phyloP scores from a whole-genome alignment of 64 coral and sea anemone genomes.

The Anthopleura sola region DNA sequence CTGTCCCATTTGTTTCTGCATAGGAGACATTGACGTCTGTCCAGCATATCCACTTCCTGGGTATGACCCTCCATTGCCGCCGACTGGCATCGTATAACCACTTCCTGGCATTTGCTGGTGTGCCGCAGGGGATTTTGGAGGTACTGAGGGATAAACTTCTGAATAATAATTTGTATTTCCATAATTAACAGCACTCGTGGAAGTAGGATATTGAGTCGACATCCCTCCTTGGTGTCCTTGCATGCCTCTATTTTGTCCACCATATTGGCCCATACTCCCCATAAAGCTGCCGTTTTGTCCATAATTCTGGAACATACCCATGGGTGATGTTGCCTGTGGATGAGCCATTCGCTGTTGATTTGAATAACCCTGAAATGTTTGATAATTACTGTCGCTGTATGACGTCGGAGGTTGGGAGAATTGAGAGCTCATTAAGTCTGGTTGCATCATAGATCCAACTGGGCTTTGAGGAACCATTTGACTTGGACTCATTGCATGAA shows the following conservation, averaged over 20 bases:
- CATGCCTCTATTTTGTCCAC: constrained; percentile 17
- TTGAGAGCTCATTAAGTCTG: constrained; percentile 18
- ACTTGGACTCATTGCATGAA: constrained; percentile 27
- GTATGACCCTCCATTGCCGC: constrained; percentile 27
- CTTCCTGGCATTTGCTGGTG: constrained; percentile 41
- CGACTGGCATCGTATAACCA: constrained; percentile 32
- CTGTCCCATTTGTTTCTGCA: constrained; percentile 35
- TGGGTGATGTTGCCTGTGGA: not conserved
- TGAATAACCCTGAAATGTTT: constrained; percentile 32
- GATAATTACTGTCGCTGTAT: constrained; percentile 37
- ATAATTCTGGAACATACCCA: constrained; percentile 38
- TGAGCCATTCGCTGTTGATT: constrained; percentile 19
- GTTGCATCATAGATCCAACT: constrained; percentile 40
- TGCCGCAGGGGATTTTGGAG: constrained; percentile 20
- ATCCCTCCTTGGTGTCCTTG: constrained; percentile 2
- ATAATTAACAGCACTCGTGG: constrained; percentile 37
- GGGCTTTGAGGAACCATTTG: constrained; percentile 36
- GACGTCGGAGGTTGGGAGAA: constrained; percentile 26
- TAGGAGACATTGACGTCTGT: constrained; percentile 29
- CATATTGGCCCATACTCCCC: constrained; percentile 32
- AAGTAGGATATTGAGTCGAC: constrained; percentile 22
- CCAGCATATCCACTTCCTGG: constrained; percentile 21
- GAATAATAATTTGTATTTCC: constrained; percentile 41
- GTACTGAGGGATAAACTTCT: constrained; percentile 37
- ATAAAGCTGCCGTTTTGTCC: constrained; percentile 9